Conservation (phyloP, 2,797 vertebrate species). For the Trachurus trachurus region DNA sequence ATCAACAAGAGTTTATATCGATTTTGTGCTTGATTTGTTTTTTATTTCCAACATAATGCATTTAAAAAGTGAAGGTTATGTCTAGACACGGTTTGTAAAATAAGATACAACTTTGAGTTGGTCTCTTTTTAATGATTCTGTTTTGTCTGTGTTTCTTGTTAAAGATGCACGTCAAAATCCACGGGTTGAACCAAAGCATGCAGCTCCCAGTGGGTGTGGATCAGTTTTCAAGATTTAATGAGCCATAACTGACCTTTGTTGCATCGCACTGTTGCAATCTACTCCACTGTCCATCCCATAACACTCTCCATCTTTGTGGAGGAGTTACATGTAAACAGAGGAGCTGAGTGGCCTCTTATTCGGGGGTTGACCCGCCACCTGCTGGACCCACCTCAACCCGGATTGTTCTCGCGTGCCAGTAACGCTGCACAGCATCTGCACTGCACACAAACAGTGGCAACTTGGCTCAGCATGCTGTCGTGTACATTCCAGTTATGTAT, state of each 20-base stretch:
- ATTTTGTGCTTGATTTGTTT: background rate
- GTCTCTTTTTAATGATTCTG: background rate
- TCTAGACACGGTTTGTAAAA: background rate
- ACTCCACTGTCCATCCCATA: background rate
- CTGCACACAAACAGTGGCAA: no score
- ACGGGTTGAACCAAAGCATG: background rate
- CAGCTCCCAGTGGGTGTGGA: background rate
- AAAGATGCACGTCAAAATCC: background rate
- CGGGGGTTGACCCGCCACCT: background rate
- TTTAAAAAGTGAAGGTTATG: background rate
- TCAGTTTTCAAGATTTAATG: background rate
- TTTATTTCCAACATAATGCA: background rate
- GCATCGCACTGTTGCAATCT: background rate
- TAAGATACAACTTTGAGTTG: background rate
- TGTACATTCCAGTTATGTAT: background rate
- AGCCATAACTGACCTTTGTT: background rate
- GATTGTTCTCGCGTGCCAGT: conserved; percentile 3
- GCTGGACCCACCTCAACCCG: conserved; percentile 3
- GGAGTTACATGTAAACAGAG: conserved; percentile 4
- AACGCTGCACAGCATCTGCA: background rate
- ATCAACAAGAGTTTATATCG: no score
- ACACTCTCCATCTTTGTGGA: background rate
- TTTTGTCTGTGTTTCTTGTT: no score
- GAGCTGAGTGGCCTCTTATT: background rate
- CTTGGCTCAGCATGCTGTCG: background rate